These are phyloP conservation scores for Rousettus leschenaultii DNA, from an alignment of 2,113 vertebrate genomes.

Conservation along the genomic window DNA sequence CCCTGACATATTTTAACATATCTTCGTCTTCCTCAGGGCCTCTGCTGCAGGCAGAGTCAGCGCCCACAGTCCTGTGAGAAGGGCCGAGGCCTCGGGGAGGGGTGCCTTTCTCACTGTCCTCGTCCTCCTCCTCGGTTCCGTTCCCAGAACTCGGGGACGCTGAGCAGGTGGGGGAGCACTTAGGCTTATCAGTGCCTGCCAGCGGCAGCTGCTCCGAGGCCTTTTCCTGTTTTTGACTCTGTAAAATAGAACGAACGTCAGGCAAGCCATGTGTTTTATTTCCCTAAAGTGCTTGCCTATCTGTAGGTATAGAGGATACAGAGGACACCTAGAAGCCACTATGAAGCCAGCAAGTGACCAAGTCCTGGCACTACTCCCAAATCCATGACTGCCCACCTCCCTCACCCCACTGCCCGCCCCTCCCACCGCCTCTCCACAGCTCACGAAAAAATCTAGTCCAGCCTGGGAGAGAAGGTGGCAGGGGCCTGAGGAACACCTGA, in stretches of 20 bases:
- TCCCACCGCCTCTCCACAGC: background rate
- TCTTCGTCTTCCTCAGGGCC: constrained; percentile 64
- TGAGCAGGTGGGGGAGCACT: background rate
- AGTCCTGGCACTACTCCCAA: background rate
- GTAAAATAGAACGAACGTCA: background rate
- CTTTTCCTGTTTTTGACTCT: constrained; percentile 51
- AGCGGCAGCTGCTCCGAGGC: background rate
- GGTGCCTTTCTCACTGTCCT: background rate
- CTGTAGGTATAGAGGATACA: rapidly evolving
- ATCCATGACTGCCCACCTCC: no score
- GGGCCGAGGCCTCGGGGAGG: rapidly evolving
- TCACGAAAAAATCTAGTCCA: background rate
- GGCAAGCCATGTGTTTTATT: background rate
- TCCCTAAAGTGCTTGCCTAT: background rate
- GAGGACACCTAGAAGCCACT: background rate
- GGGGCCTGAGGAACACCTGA: background rate
- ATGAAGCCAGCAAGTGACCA: background rate
- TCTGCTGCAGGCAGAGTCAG: background rate
- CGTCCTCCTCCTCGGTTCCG: background rate
- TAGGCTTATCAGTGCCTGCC: background rate
- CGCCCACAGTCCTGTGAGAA: rapidly evolving
- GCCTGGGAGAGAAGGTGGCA: background rate
- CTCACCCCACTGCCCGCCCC: no score
- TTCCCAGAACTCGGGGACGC: rapidly evolving
- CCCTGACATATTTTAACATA: constrained; percentile 80